Percentiles rank a stretch among this genome's conserved stretches.
Evolutionary conservation across 2,888 invertebrate species (phyloP).

Genomic region (Drosophila mercatorum): DNA sequence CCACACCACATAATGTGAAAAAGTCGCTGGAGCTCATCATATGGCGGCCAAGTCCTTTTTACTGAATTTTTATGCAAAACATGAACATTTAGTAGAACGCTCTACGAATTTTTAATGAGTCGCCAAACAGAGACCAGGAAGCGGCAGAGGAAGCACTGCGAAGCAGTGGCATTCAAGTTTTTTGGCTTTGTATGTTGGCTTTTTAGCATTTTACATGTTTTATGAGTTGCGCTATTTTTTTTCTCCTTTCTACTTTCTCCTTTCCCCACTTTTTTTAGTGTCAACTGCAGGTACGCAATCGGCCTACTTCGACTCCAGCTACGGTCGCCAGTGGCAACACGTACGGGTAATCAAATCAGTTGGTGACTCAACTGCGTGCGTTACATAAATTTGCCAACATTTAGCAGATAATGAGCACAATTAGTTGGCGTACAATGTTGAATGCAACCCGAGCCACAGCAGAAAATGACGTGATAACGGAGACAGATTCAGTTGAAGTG

Average conservation of each 20-base stretch:
- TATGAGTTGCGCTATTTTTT: slow-evolving; percentile 52
- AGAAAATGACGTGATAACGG: slow-evolving; percentile 44
- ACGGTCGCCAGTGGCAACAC: slow-evolving; percentile 41
- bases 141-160: neutral
- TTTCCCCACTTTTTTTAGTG: slow-evolving; percentile 12
- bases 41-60: slow-evolving; percentile 54
- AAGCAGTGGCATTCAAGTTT: slow-evolving; percentile 22
- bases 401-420: slow-evolving; percentile 77
- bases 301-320: neutral
- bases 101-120: slow-evolving; percentile 82
- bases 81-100: slow-evolving; percentile 83
- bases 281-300: slow-evolving; percentile 48
- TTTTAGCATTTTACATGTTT: slow-evolving; percentile 75
- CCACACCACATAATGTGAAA: slow-evolving; percentile 10
- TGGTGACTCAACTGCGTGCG: slow-evolving; percentile 66
- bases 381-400: slow-evolving; percentile 76
- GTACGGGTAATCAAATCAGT: slow-evolving; percentile 76
- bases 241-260: neutral
- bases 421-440: slow-evolving; percentile 57
- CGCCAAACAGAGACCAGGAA: slow-evolving; percentile 20
- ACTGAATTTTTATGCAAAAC: slow-evolving; percentile 81
- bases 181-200: slow-evolving; percentile 45
- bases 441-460: slow-evolving; percentile 25
- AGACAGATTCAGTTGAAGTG: neutral
- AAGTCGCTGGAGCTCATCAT: slow-evolving; percentile 43